Evolutionary conservation across 1,140 invertebrate genomes (phyloP).

Genomic region (Apocrypta bakeri): DNA sequence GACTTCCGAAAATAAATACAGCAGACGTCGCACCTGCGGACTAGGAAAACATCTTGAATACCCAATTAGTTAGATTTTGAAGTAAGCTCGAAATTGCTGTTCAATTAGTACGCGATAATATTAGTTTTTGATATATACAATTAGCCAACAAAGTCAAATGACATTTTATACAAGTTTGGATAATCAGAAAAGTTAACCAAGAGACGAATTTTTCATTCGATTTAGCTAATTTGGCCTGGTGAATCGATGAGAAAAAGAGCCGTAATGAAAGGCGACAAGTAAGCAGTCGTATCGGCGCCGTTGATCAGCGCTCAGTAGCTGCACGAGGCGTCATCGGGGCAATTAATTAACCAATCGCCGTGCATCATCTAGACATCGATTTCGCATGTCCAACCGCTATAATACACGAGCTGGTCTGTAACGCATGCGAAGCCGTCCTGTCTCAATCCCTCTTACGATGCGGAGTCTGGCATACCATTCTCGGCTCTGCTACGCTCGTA

Average conservation of each 20-base stretch:
- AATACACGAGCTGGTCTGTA: slow-evolving; percentile 9
- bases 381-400: slow-evolving; percentile 38
- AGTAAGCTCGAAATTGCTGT: slow-evolving; percentile 2
- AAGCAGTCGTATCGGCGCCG: background rate
- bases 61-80: slow-evolving; percentile 6
- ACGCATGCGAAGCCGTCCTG: background rate
- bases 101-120: background rate
- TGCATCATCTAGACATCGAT: slow-evolving; percentile 45
- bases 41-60: slow-evolving; percentile 33
- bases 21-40: background rate
- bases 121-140: background rate
- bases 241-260: background rate
- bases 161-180: too few species aligned
- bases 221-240: background rate
- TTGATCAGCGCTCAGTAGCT: background rate
- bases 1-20: slow-evolving; percentile 40
- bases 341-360: slow-evolving; percentile 44
- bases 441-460: background rate
- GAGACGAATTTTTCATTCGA: background rate
- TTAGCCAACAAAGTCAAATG: too few species aligned
- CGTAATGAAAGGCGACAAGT: slow-evolving; percentile 17
- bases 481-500: slow-evolving; percentile 2
- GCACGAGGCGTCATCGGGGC: slow-evolving; percentile 33
- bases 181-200: too few species aligned
- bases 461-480: background rate